These are phyloP conservation scores for Drosophila quadrilineata DNA, from an alignment of 1,140 invertebrate genomes.

Conservation along the genomic window DNA sequence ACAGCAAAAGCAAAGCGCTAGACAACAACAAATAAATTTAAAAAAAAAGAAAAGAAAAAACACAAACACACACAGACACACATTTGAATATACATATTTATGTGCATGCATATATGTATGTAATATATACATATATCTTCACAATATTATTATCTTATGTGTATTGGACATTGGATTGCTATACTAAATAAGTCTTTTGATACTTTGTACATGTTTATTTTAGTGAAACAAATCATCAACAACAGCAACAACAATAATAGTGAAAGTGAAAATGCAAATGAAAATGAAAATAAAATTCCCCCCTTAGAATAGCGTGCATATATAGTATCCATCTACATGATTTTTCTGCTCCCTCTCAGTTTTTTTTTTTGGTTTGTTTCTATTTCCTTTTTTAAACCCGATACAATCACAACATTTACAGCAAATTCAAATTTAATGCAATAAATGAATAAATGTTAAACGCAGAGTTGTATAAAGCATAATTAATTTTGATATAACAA, in stretches of 20 bases:
- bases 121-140: slow-evolving; percentile 30
- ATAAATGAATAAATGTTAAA: slow-evolving; percentile 45
- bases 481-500: slow-evolving; percentile 56
- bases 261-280: slow-evolving; percentile 29
- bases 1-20: slow-evolving; percentile 71
- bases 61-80: not conserved
- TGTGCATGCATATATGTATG: slow-evolving; percentile 9
- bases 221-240: too few species aligned
- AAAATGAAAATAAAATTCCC: slow-evolving; percentile 27
- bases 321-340: slow-evolving; percentile 55
- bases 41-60: slow-evolving; percentile 27
- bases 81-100: not conserved
- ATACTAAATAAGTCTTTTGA: slow-evolving; percentile 75
- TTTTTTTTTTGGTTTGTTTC: too few species aligned
- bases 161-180: slow-evolving; percentile 76
- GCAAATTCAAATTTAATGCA: slow-evolving; percentile 22
- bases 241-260: not conserved
- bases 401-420: slow-evolving; percentile 40
- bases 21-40: slow-evolving; percentile 51
- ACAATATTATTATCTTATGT: slow-evolving; percentile 75
- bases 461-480: slow-evolving; percentile 57
- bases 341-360: too few species aligned
- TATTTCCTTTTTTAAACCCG: slow-evolving; percentile 34
- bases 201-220: slow-evolving; percentile 78
- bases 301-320: slow-evolving; percentile 63